These are phyloP conservation scores for Eupithecia dodoneata DNA, from an alignment of 2,888 invertebrate genomes.

Conservation along the genomic window DNA sequence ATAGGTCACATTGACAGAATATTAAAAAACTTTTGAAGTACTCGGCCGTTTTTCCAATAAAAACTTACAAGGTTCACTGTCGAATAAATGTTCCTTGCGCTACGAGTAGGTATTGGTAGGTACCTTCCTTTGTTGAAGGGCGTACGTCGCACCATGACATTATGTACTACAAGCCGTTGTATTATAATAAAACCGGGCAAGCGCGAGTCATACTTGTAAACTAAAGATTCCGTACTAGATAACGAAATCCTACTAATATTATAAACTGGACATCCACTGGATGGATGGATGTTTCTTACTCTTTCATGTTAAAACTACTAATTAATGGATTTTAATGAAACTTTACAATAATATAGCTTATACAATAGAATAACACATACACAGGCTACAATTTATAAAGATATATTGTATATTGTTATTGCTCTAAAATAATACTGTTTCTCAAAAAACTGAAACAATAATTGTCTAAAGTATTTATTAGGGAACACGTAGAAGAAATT, in stretches of 20 bases:
- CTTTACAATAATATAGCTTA: no score
- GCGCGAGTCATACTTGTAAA: background rate
- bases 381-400: no score
- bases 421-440: no score
- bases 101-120: background rate
- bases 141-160: background rate
- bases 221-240: background rate
- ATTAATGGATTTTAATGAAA: no score
- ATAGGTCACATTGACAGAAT: background rate
- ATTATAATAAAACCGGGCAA: background rate
- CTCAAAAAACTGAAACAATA: no score
- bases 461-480: no score
- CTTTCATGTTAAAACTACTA: no score
- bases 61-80: background rate
- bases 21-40: constrained; percentile 2
- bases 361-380: no score
- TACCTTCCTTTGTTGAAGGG: background rate
- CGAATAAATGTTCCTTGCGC: background rate
- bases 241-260: background rate
- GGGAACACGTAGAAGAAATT: no score
- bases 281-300: no score
- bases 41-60: background rate
- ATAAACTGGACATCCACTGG: no score
- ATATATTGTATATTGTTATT: no score
- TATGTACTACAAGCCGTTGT: background rate